These are phyloP conservation scores for Diloba caeruleocephala DNA, from an alignment of 2,888 invertebrate genomes.

Conservation along the genomic window DNA sequence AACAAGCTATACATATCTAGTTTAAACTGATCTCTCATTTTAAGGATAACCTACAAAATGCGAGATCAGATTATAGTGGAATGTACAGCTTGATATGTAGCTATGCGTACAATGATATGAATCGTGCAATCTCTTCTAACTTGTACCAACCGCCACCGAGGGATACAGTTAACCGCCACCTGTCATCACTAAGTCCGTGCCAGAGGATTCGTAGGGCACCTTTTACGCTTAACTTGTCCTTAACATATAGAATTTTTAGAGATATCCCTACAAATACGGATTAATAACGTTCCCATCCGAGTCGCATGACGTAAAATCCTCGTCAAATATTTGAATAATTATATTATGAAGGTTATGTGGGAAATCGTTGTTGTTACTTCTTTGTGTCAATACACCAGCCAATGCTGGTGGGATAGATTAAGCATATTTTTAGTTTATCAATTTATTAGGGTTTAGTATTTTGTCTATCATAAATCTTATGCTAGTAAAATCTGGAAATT, in stretches of 20 bases:
- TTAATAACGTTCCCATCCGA: slow-evolving; percentile 19
- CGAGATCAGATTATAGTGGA: too few relatives aligned
- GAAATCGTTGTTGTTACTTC: too few relatives aligned
- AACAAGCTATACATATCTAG: too few relatives aligned
- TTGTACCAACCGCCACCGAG: slow-evolving; percentile 43
- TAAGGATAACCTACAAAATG: too few relatives aligned
- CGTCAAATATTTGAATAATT: slow-evolving; percentile 39
- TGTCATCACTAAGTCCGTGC: slow-evolving; percentile 58
- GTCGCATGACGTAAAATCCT: slow-evolving; percentile 14
- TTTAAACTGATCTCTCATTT: too few relatives aligned
- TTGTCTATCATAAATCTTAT: too few relatives aligned
- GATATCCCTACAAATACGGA: slow-evolving; percentile 34
- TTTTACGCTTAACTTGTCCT: slow-evolving; percentile 72
- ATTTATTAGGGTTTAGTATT: too few relatives aligned
- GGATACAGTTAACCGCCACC: slow-evolving; percentile 55
- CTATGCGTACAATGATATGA: too few relatives aligned
- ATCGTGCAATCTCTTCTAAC: slow-evolving; percentile 25
- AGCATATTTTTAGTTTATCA: slow-evolving; percentile 5
- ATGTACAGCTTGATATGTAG: too few relatives aligned
- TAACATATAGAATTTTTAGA: slow-evolving; percentile 68
- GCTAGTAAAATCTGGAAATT: too few relatives aligned
- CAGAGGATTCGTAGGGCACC: slow-evolving; percentile 62
- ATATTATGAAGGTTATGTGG: slow-evolving; percentile 16
- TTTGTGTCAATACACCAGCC: too few relatives aligned
- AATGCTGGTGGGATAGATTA: too few relatives aligned